A percentile compares a stretch with the other conserved stretches of the same genome.
Conservation (phyloP, 2,888 invertebrate species). For the Melanargia galathea region DNA sequence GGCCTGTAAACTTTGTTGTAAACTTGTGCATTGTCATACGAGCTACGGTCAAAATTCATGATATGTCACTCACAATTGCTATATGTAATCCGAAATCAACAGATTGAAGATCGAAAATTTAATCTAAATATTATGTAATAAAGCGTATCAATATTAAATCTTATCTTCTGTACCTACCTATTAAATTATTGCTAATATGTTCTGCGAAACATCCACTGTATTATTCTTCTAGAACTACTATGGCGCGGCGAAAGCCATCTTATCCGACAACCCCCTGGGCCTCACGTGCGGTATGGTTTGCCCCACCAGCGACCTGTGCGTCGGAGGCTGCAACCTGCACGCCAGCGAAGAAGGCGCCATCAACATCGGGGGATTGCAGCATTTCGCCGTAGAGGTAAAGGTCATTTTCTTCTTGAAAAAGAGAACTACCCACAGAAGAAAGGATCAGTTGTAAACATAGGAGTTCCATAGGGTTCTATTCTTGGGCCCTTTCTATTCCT, state of each 20-base stretch:
- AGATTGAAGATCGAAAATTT: too few species aligned
- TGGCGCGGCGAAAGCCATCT: constrained; percentile 97
- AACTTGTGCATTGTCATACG: too few species aligned
- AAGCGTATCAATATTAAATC: too few species aligned
- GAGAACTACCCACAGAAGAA: not conserved
- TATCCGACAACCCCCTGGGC: constrained; percentile 98
- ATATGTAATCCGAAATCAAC: too few species aligned
- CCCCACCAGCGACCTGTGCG: constrained; percentile 98
- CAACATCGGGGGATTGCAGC: constrained; percentile 99
- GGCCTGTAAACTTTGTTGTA: too few species aligned
- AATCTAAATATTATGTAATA: too few species aligned
- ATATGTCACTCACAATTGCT: too few species aligned
- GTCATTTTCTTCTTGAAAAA: constrained; percentile 27
- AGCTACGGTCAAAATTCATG: too few species aligned
- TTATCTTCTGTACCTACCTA: too few species aligned
- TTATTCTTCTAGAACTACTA: constrained; percentile 91
- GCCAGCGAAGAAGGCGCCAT: constrained; percentile 99
- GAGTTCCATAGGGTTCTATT: too few species aligned
- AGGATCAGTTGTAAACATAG: too few species aligned
- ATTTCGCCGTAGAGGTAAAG: constrained; percentile 96
- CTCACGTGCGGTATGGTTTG: constrained; percentile 99
- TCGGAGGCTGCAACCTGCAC: constrained; percentile 98
- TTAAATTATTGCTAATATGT: not conserved
- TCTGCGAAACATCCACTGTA: not conserved
- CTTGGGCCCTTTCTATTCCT: too few species aligned